Evolutionary conservation across 2,888 invertebrate species (phyloP).

Genomic region (Baccha elongata): DNA sequence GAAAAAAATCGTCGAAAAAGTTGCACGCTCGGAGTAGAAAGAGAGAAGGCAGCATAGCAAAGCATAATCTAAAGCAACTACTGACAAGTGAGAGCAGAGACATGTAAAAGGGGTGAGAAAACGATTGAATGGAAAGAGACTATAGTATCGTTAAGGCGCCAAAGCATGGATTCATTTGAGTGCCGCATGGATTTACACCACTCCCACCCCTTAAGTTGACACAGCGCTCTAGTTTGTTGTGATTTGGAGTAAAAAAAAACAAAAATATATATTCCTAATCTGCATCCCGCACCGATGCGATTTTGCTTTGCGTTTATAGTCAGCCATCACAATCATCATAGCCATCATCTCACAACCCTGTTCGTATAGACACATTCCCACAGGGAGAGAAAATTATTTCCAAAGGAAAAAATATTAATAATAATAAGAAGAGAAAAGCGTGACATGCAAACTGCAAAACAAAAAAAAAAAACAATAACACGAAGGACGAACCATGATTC

Average conservation of each 20-base stretch:
- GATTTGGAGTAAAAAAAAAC: conserved; percentile 31
- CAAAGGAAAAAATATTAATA: conserved; percentile 55
- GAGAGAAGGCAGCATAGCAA: conserved; percentile 49
- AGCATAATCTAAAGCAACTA: conserved; percentile 15
- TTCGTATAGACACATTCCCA: conserved; percentile 46
- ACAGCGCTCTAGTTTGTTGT: conserved; percentile 58
- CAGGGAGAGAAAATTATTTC: conserved; percentile 49
- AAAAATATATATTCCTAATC: conserved; percentile 41
- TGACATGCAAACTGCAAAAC: conserved; percentile 50
- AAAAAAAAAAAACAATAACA: conserved; percentile 26
- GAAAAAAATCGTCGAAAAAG: conserved; percentile 30
- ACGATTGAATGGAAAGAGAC: conserved; percentile 3
- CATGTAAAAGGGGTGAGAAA: conserved; percentile 44
- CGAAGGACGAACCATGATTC: conserved; percentile 49
- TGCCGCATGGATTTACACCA: conserved; percentile 28
- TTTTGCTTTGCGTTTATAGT: conserved; percentile 33
- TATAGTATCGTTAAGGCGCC: conserved; percentile 44
- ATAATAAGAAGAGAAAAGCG: conserved; percentile 58
- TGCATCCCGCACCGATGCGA: conserved; percentile 28
- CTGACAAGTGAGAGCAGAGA: conserved; percentile 39
- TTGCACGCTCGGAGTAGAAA: conserved; percentile 53
- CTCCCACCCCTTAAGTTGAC: background rate
- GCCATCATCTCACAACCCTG: conserved; percentile 14
- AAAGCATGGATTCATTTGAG: conserved; percentile 53
- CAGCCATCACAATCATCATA: conserved; percentile 30